Evolutionary conservation across 2,797 vertebrate genomes (phyloP).

Genomic region (Fundulus diaphanus): DNA sequence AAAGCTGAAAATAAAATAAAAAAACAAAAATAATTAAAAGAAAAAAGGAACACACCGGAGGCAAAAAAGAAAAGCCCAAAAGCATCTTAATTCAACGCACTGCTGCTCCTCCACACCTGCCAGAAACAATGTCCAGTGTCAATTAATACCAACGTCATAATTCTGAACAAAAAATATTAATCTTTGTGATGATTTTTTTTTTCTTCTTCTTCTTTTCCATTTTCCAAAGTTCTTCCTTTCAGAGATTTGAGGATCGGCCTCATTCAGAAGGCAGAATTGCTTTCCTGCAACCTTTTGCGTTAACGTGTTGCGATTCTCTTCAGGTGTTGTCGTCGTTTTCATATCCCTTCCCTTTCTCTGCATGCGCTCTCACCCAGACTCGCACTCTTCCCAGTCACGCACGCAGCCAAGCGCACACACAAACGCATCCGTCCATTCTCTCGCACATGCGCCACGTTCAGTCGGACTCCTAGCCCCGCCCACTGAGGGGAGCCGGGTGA

Average conservation of each 20-base stretch:
- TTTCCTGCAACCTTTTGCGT: slow-evolving; percentile 68
- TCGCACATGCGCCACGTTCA: slow-evolving; percentile 83
- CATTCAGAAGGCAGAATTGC: slow-evolving; percentile 85
- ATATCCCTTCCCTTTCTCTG: slow-evolving; percentile 75
- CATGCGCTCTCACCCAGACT: slow-evolving; percentile 92
- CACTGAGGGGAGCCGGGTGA: slow-evolving; percentile 78
- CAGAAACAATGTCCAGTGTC: slow-evolving; percentile 95
- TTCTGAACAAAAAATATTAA: slow-evolving; percentile 66
- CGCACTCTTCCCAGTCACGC: slow-evolving; percentile 79
- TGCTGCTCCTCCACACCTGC: slow-evolving; percentile 90
- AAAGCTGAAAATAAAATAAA: slow-evolving; percentile 87
- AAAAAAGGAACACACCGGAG: slow-evolving; percentile 87
- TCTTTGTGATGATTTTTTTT: slow-evolving; percentile 84
- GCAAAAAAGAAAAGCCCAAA: slow-evolving; percentile 89
- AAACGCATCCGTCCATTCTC: slow-evolving; percentile 82
- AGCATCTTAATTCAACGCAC: slow-evolving; percentile 81
- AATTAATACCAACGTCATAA: slow-evolving; percentile 87
- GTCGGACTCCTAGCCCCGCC: slow-evolving; percentile 87
- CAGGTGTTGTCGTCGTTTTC: slow-evolving; percentile 67
- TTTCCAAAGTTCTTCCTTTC: slow-evolving; percentile 75
- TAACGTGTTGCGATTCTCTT: slow-evolving; percentile 66
- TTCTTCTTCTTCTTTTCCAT: slow-evolving; percentile 60
- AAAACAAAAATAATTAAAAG: slow-evolving; percentile 60
- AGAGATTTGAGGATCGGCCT: slow-evolving; percentile 86
- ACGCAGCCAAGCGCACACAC: slow-evolving; percentile 84